Percentiles rank a stretch among this genome's conserved stretches.
Evolutionary conservation across 2,113 vertebrate genomes (phyloP).

Genomic region (Mus spicilegus): DNA sequence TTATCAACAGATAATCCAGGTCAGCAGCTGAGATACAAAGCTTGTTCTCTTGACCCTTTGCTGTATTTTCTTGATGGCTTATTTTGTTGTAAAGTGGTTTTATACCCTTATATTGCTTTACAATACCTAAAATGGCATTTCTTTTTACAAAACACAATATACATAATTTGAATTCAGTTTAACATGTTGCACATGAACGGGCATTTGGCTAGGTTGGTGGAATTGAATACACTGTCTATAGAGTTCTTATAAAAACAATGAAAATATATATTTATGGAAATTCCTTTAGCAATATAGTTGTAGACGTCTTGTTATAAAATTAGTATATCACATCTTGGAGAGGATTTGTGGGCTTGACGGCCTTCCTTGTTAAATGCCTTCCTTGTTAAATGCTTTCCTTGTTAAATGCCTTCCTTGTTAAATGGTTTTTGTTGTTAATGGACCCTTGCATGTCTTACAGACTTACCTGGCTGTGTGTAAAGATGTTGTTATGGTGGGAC

Average conservation of each 20-base stretch:
- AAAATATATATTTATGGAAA: background rate
- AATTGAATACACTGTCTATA: background rate
- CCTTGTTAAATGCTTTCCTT: background rate
- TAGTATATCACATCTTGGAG: background rate
- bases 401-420: background rate
- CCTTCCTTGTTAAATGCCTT: background rate
- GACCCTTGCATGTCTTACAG: slow-evolving; percentile 81
- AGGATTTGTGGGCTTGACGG: background rate
- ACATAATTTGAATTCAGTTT: background rate
- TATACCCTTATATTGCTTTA: background rate
- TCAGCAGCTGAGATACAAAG: slow-evolving; percentile 77
- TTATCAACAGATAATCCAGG: slow-evolving; percentile 90
- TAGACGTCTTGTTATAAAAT: background rate
- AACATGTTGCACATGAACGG: background rate
- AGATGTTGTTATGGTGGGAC: slow-evolving; percentile 91
- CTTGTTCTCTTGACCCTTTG: background rate
- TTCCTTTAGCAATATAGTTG: background rate
- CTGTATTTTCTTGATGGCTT: background rate
- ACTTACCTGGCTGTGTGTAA: slow-evolving; percentile 90
- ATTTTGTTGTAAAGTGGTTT: background rate
- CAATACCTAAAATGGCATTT: background rate
- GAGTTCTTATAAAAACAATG: background rate
- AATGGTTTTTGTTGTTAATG: background rate
- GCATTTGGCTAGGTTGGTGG: background rate
- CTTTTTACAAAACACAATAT: background rate